Evolutionary conservation across 2,888 invertebrate species (phyloP), one percentile per base, ranked within the genome.

Genomic region (Brenthis hecate): DNA sequence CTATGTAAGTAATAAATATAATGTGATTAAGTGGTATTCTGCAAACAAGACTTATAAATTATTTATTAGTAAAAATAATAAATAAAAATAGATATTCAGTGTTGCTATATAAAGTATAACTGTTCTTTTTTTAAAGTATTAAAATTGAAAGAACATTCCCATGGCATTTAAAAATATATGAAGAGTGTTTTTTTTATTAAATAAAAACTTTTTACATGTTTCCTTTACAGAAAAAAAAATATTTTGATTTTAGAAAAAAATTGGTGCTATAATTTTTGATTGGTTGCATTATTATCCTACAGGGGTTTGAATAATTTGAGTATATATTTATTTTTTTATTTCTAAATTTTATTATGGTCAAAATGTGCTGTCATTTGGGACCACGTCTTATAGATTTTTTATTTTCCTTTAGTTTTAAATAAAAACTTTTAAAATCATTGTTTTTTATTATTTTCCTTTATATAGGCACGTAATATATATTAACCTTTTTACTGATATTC

Each of bases 351-450:
- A 43, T 51, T 28, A 55, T 71, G 72, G 69, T 72, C 66, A 51
- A 66, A 72, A 70, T 72, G 68, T 65, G 14, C 66, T 65, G 51
- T 47, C 69, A 69, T 63, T 70, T 72, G 68, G 64, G 67, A 73
- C 72, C 69, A 73, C 56, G 54, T 69, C 68, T 69, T 68, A 53
- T 65, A 43, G 23, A 63, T 48, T 67, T 56, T 54, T 66, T 61
- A 23, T 43, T 47, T 69, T 63, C 67, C 65, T 66, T 66, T 69
- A 71, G 50, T 71, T 69, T 61, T 53, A 64, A 72, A 72, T 72
- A 74, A 71, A 72, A 66, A 23, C 13, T 55, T 64, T 13, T 64
- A 61, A 51, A 51, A 19, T 14, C 28, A 19, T 36, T 47, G 1
- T 68, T 32, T 56, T 60, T 47, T 64, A 56, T 56, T 53, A 13